These are phyloP conservation scores for Halcyon senegalensis DNA, from an alignment of 2,113 vertebrate genomes.

Conservation along the genomic window DNA sequence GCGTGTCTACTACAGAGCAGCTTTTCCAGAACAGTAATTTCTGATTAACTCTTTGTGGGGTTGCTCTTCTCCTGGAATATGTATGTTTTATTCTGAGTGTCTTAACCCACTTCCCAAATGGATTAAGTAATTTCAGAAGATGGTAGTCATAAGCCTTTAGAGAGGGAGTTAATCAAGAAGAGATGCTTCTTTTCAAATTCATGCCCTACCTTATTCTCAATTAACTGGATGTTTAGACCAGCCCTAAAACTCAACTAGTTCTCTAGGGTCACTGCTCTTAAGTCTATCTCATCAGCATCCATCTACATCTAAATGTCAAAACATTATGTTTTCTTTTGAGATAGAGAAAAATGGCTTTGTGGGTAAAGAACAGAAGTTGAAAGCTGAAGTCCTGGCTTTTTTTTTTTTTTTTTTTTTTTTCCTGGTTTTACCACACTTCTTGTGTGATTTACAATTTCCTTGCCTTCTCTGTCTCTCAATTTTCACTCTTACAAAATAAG, in stretches of 20 bases:
- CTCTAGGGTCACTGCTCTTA: not conserved
- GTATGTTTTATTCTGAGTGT: not conserved
- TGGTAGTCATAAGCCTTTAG: not conserved
- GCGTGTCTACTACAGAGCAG: not conserved
- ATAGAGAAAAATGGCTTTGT: not conserved
- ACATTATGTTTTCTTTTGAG: not conserved
- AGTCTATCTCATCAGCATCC: not conserved
- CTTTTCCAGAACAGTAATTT: not conserved
- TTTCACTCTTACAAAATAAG: not conserved
- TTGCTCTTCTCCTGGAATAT: not conserved
- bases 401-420: not conserved
- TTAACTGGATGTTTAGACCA: constrained; percentile 1
- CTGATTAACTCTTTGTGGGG: not conserved
- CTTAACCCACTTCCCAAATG: not conserved
- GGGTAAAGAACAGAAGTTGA: not conserved
- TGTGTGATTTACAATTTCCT: not conserved
- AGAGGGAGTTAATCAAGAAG: not conserved
- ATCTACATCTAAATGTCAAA: not conserved
- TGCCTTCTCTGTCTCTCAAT: not conserved
- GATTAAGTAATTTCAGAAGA: not conserved
- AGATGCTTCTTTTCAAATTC: constrained; percentile 8
- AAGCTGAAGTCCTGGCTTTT: not conserved
- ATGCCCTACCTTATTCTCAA: not conserved
- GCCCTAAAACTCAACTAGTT: not conserved
- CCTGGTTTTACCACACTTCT: not conserved